Evolutionary conservation across 2,888 invertebrate species (phyloP), one percentile per base, ranked within the genome.

Genomic region (Drosophila nigritarsus): DNA sequence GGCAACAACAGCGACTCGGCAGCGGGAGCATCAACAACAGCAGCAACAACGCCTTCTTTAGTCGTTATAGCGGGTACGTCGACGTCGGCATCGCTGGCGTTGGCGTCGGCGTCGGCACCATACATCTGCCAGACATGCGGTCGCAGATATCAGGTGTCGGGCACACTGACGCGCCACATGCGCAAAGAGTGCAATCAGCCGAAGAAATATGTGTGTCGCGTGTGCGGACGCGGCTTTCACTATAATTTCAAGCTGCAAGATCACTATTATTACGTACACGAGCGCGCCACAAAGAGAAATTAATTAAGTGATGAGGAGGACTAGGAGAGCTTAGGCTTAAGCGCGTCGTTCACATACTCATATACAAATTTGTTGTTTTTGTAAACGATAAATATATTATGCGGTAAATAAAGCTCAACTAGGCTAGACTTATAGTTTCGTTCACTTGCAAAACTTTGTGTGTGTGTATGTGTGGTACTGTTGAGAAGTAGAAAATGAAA

Each of bases 111-210:
- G 38, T 55, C 56, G 9, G 82, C 86, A 38, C 84, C 90, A 8
- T 91, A 77, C 67, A 83, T 85, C 34, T 91, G 91, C 74, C 69
- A 77, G 59, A 91, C 87, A 36, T 91, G 91, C 67, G 92, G 91
- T 59, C 92, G 91, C 69, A 80, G 78, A 51, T 91, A 91, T 83
- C 91, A 91, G 75, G 89, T 90, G 51, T 69, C 83, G 45, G 90
- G 90, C 71, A 91, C 91, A 38, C 49, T 91, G 59, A 91, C 89
- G 78, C 96, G 97, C 56, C 97, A 97, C 93, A 82, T 92, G 89
- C 91, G 90, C 65, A 92, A 88, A 78, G 93, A 93, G 84, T 93
- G 93, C 82, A 92, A 92, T 71, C 92, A 92, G 79, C 91, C 92
- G 59, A 91, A 90, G 81, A 89, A 89, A 69, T 92, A 92, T 75